Conservation (phyloP, 2,113 vertebrate species). For the Phalacrocorax pelagicus region DNA sequence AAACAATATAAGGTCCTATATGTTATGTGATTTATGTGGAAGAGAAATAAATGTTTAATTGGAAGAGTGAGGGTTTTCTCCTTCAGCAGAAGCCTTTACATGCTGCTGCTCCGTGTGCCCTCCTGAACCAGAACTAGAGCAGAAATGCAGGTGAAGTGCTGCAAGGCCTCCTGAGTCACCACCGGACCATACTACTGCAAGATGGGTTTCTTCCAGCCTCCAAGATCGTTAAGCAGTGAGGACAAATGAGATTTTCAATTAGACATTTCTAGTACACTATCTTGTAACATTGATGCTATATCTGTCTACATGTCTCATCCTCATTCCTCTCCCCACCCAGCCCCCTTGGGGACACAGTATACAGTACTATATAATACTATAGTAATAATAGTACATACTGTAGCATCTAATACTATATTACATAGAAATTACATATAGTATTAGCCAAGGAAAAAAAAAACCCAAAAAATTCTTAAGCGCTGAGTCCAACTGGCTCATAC, state of each 20-base stretch:
- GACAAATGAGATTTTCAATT: background rate
- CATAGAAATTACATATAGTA: background rate
- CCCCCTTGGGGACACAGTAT: background rate
- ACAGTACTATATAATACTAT: background rate
- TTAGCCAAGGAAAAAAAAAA: background rate
- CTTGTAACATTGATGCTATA: rapidly evolving
- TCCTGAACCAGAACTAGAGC: background rate
- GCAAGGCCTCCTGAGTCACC: background rate
- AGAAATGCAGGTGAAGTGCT: background rate
- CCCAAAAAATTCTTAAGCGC: background rate
- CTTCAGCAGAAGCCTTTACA: background rate
- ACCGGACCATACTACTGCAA: too few relatives aligned
- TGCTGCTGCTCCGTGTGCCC: background rate
- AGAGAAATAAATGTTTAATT: background rate
- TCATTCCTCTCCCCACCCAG: background rate
- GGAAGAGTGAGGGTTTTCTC: background rate
- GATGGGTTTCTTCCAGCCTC: background rate
- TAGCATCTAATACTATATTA: background rate
- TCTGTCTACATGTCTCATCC: background rate
- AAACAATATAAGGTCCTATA: background rate
- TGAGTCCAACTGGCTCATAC: background rate
- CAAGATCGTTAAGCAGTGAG: background rate
- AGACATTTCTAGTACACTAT: background rate
- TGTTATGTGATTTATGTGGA: background rate
- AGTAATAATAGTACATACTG: background rate